Evolutionary conservation across 2,113 vertebrate species (phyloP).

Genomic region (Morphnarchus princeps): DNA sequence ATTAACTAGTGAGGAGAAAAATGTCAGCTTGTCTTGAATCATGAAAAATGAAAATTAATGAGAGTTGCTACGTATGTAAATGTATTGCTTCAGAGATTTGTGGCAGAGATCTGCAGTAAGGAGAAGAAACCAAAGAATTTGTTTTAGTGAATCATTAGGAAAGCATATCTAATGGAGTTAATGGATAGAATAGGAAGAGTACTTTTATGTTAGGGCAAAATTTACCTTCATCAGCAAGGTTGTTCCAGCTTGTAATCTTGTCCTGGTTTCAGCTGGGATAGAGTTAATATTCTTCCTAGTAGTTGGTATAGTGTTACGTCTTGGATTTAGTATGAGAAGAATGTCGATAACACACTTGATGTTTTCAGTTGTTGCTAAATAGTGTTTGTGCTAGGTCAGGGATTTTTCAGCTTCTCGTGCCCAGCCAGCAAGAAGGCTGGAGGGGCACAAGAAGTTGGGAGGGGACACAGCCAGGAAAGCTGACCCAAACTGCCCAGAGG

Average conservation of each 20-base stretch:
- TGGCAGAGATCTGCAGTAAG: background rate
- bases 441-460: too few species aligned
- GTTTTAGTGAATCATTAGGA: background rate
- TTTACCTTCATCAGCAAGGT: background rate
- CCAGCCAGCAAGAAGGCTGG: too few species aligned
- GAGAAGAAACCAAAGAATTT: background rate
- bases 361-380: too few species aligned
- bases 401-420: too few species aligned
- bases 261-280: too few species aligned
- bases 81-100: constrained; percentile 7
- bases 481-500: too few species aligned
- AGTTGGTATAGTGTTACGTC: too few species aligned
- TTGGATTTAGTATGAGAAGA: too few species aligned
- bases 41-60: constrained; percentile 41
- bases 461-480: too few species aligned
- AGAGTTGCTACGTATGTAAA: constrained; percentile 17
- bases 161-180: background rate
- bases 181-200: background rate
- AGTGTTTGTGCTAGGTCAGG: too few species aligned
- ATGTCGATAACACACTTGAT: too few species aligned
- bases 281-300: too few species aligned
- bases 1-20: background rate
- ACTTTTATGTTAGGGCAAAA: background rate
- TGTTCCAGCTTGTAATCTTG: background rate
- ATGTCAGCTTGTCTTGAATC: constrained; percentile 17